Evolutionary conservation across 2,888 invertebrate genomes (phyloP), one percentile per base, ranked within the genome.

Genomic region (Oscheius sp.): DNA sequence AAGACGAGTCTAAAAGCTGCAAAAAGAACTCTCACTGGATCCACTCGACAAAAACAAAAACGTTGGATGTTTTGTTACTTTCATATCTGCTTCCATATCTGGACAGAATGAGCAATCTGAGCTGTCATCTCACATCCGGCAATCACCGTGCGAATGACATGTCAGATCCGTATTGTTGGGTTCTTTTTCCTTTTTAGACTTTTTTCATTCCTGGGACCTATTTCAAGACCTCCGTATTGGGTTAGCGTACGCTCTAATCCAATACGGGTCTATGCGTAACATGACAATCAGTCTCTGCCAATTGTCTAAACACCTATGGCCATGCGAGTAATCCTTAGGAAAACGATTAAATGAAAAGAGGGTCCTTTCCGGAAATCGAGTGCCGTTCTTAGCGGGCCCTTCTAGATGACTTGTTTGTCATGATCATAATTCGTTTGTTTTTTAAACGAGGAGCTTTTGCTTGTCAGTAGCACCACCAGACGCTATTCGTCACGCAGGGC

Each of bases 401-500:
- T 21, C 41, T 16, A 5, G 16, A n/a, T 21, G 55, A 18, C 55
- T 55, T 21, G 25, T 16, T 25, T 21, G 23, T 55, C 16, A 7
- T 21, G n/a, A 18, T 49, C 49, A 49, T 21, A 18, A 58, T 58
- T 58, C 29, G 58, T 35, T 9, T 9, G n/a, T 58, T 35, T 58
- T 58, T 18, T 18, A 25, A 58, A 27, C 16, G 35, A n/a, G n/a
- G n/a, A n/a, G 23, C 13, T 12, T 13, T 13, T 7, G 49, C n/a
- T 21, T 63, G 63, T 63, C 63, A 63, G 63, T 43, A 63, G 43
- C 63, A 63, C 45, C 16, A 45, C 63, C 18, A 43, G 63, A 41
- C 27, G 49, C 66, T 66, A 66, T 66, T 52, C 66, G 66, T 66
- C 66, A 66, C 66, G 66, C 49, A 52, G 66, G 52, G 66, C 52